Evolutionary conservation across 2,888 invertebrate genomes (phyloP), one percentile per base, ranked within the genome.

Genomic region (Ypsolopha scabrella): DNA sequence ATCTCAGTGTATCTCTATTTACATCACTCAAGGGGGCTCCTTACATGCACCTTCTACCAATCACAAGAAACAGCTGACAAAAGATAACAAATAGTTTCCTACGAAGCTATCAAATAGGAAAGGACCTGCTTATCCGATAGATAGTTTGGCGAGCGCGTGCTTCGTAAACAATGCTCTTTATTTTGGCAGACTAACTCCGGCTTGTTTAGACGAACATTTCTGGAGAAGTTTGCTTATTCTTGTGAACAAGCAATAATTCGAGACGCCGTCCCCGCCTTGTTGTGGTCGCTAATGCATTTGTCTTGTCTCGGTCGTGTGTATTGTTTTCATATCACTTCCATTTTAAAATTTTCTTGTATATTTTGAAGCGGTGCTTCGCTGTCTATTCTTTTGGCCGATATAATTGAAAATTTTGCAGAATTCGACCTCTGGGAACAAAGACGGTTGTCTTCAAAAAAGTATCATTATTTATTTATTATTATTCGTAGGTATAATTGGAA

Each of bases 131-230:
- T 49, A 49, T 49, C 49, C 49, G 49, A 49, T 49, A 49, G 49
- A 49, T 39, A 49, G 49, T 49, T 49, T 49, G 49, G 49, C 49
- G 11, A 41, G 39, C 39, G 49, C 49, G 39, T 49, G 49, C 41
- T 49, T 10, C 49, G 49, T 39, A 49, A 49, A 49, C 49, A 49
- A 39, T 11, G 41, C 24, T 39, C 39, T 49, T 49, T 49, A 49
- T 49, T 41, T 39, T 49, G 49, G 49, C 49, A 47, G 36, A 7
- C 47, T 37, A 36, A 49, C 39, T 10, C 33, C 33, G 24, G 24
- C 41, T 49, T 37, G 49, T 41, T 49, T 49, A 49, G 49, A 47
- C 49, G 46, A 13, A 38, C 38, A 38, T 38, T 38, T 38, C 38
- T 38, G 8, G n/a, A 38, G 38, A 38, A 38, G 38, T 38, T 38